Evolutionary conservation across 2,888 invertebrate genomes (phyloP).

Genomic region (Trichogramma evanescens): DNA sequence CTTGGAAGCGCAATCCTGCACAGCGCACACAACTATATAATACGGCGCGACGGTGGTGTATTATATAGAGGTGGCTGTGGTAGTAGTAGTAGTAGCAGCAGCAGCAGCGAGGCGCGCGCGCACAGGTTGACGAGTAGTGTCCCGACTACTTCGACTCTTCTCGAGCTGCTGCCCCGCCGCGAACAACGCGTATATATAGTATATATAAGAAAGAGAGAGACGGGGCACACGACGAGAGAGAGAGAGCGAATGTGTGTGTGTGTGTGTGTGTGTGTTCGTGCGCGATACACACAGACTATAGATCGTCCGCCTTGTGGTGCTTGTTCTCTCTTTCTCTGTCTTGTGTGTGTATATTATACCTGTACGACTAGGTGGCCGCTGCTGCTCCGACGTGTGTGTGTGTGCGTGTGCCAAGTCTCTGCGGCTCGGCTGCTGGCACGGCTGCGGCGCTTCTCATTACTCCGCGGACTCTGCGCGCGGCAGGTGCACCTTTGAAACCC

Average conservation of each 20-base stretch:
- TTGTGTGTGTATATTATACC: slow-evolving; percentile 23
- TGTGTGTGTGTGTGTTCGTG: background rate
- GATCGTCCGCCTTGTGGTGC: background rate
- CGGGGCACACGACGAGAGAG: too few relatives aligned
- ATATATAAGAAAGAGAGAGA: slow-evolving; percentile 8
- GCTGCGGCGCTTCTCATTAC: slow-evolving; percentile 45
- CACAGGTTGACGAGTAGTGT: slow-evolving; percentile 37
- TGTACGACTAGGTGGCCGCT: too few relatives aligned
- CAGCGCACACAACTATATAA: too few relatives aligned
- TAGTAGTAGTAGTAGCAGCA: background rate
- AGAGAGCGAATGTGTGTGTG: slow-evolving; percentile 10
- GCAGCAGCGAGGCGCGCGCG: slow-evolving; percentile 4
- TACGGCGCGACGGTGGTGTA: too few relatives aligned
- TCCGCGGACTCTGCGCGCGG: slow-evolving; percentile 48
- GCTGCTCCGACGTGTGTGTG: too few relatives aligned
- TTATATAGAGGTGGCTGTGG: too few relatives aligned
- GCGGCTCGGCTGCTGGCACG: too few relatives aligned
- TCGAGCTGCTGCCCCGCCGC: slow-evolving; percentile 23
- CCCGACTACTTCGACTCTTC: too few relatives aligned
- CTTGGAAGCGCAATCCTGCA: too few relatives aligned
- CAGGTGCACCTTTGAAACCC: slow-evolving; percentile 47
- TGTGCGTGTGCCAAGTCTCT: too few relatives aligned
- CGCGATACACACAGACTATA: background rate
- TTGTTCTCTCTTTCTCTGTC: background rate
- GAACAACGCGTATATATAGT: too few relatives aligned